Conservation (phyloP, 2,888 invertebrate species). For the Drosophila tanythrix region DNA sequence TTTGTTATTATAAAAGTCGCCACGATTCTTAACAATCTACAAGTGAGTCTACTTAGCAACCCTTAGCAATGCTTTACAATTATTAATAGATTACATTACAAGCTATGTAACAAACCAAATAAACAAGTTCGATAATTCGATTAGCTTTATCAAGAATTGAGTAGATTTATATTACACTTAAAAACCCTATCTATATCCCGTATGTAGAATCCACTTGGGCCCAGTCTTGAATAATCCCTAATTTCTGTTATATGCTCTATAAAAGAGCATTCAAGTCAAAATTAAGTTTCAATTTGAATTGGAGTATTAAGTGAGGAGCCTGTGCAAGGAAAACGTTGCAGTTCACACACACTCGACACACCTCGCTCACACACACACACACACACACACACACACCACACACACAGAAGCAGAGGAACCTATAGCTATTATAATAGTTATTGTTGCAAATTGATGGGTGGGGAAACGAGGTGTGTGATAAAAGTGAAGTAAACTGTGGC, state of each 20-base stretch:
- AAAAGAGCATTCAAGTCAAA: background rate
- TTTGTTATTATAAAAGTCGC: background rate
- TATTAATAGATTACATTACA: background rate
- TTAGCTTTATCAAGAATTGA: background rate
- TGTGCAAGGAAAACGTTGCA: background rate
- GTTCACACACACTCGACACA: conserved; percentile 50
- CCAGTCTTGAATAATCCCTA: background rate
- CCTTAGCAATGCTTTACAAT: background rate
- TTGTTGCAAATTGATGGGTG: conserved; percentile 21
- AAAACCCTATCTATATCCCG: background rate
- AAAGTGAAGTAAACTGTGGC: conserved; percentile 36
- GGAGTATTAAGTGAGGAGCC: conserved; percentile 16
- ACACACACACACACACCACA: conserved; percentile 14
- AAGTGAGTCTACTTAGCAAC: background rate
- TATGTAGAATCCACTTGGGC: background rate
- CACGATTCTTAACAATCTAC: background rate
- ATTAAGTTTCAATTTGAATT: conserved; percentile 3
- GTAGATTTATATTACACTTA: background rate
- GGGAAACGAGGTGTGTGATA: conserved; percentile 18
- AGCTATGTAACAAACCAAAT: background rate
- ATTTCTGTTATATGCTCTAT: background rate
- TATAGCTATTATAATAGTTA: conserved; percentile 19
- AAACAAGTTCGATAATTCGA: no score
- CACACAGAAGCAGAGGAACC: conserved; percentile 4
- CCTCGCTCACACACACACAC: conserved; percentile 32